phyloP scores from a whole-genome alignment of 2,113 vertebrate species.

The Phaethon lepturus region DNA sequence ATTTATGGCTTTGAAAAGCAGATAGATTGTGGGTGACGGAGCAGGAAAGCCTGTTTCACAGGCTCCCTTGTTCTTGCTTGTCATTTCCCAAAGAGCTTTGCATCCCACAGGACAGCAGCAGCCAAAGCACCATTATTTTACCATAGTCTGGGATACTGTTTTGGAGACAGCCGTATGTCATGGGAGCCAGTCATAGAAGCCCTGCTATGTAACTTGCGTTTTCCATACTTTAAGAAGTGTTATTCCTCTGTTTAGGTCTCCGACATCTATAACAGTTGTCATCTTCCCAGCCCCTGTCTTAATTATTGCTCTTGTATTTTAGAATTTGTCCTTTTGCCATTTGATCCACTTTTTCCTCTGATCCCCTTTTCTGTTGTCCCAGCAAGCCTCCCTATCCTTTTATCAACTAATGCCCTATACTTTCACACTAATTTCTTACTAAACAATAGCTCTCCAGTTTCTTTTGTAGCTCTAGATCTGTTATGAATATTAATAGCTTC shows the following conservation, averaged over 20 bases:
- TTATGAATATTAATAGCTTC: conserved; percentile 82
- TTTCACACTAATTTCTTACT: conserved; percentile 68
- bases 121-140: background rate
- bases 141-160: background rate
- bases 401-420: conserved; percentile 70
- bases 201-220: background rate
- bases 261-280: background rate
- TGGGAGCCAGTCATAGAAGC: background rate
- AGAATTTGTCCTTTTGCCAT: conserved; percentile 21
- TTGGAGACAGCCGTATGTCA: background rate
- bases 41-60: background rate
- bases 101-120: background rate
- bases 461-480: conserved; percentile 75
- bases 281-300: background rate
- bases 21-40: background rate
- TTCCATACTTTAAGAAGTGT: background rate
- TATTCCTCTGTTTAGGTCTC: background rate
- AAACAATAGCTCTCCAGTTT: conserved; percentile 73
- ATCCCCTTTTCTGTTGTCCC: conserved; percentile 19
- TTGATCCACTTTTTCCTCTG: conserved; percentile 56
- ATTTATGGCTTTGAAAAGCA: background rate
- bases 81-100: background rate
- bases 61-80: background rate
- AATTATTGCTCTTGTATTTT: conserved; percentile 35
- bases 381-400: conserved; percentile 65